Evolutionary conservation across 2,888 invertebrate species (phyloP).

Genomic region (Apotomis turbidana): DNA sequence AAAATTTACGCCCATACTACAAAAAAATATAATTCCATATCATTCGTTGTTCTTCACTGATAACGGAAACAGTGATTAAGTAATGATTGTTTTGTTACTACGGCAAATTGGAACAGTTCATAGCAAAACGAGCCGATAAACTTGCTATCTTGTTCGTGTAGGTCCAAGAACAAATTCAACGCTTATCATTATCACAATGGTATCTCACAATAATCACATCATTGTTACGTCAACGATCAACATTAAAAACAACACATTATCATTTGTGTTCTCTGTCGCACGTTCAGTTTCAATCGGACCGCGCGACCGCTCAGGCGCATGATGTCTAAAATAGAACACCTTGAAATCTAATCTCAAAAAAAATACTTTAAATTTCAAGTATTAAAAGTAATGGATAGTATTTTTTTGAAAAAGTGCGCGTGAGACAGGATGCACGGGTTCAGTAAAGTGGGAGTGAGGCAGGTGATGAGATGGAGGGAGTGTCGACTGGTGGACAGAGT

Average conservation of each 20-base stretch:
- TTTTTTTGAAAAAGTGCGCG: slow-evolving; percentile 42
- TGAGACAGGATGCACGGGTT: slow-evolving; percentile 63
- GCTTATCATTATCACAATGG: slow-evolving; percentile 29
- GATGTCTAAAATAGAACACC: slow-evolving; percentile 37
- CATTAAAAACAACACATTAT: slow-evolving; percentile 45
- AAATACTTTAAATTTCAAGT: not conserved
- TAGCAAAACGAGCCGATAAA: not conserved
- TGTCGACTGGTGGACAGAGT: slow-evolving; percentile 52
- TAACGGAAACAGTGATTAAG: slow-evolving; percentile 14
- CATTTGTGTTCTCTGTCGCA: slow-evolving; percentile 32
- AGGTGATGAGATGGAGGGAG: slow-evolving; percentile 61
- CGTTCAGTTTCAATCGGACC: slow-evolving; percentile 55
- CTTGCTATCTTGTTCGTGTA: slow-evolving; percentile 1
- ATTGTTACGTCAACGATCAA: slow-evolving; percentile 50
- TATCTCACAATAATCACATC: slow-evolving; percentile 38
- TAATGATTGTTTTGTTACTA: slow-evolving; percentile 8
- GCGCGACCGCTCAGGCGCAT: slow-evolving; percentile 63
- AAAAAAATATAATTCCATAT: slow-evolving; percentile 8
- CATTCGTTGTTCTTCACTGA: slow-evolving; percentile 5
- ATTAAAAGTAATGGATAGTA: slow-evolving; percentile 48
- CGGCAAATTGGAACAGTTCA: slow-evolving; percentile 1
- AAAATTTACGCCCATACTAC: too few relatives aligned
- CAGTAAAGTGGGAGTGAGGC: slow-evolving; percentile 63
- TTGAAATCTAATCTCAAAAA: slow-evolving; percentile 33
- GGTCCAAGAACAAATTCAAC: slow-evolving; percentile 26